Evolutionary conservation across 2,113 vertebrate species (phyloP), one percentile per base, ranked within the genome.

Genomic region (Stigmatopora nigra): DNA sequence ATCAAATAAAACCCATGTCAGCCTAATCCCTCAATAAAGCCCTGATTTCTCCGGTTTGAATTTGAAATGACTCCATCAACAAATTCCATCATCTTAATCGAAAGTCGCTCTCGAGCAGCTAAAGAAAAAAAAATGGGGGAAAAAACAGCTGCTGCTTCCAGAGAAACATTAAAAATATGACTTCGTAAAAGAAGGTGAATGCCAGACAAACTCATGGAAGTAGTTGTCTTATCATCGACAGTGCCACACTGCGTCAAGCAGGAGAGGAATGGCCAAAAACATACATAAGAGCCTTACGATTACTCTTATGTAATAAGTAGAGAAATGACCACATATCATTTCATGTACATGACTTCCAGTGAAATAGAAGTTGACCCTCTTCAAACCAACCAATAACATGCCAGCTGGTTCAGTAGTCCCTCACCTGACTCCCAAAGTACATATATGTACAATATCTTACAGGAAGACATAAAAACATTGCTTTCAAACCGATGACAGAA

Each of bases 391-490:
- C 75, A 77, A 82, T 79, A 64, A 64, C 83, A 82, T 80, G 83
- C 81, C 77, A 79, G 81, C 76, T 63, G 63, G 81, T 82, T 79
- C 74, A 67, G 78, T 67, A 73, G 70, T 58, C 76, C 79, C 79
- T 76, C 71, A 46, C 70, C 80, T 75, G 61, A 35, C 31, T 72
- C 85, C 78, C 79, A 49, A 83, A 71, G 81, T 82, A 38, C 94
- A 95, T 96, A 38, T 94, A 95, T 96, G 88, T 95, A 96, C 93
- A 95, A 82, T 93, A 93, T 94, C 86, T 92, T 94, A 96, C 92
- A 95, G 90, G 90, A 92, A 91, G 89, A 91, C 92, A 91, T 88
- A 92, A 88, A 91, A 89, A 91, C 91, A 91, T 89, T 82, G 83
- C 78, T 88, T 89, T 88, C 76, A 89, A 88, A 90, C 92, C 91